Percentiles rank a stretch among this genome's conserved stretches.
These are phyloP conservation scores for Drosophila nr. fundita DNA, from an alignment of 2,888 invertebrate genomes.

Conservation along the genomic window DNA sequence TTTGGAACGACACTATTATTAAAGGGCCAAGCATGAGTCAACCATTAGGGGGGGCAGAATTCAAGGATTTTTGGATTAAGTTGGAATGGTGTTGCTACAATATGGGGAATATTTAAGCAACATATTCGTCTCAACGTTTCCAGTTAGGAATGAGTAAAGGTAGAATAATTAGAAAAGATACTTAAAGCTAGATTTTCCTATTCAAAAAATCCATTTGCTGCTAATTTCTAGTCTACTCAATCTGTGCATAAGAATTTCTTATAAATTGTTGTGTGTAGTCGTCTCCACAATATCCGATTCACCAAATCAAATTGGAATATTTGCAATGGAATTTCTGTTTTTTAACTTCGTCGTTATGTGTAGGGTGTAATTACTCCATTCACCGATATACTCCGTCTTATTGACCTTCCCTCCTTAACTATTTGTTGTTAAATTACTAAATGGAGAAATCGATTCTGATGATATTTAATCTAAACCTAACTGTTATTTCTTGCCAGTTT, in stretches of 20 bases:
- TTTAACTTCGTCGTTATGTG: neutral
- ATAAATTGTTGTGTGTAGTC: neutral
- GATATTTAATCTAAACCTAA: neutral
- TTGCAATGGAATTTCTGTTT: neutral
- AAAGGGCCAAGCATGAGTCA: conserved; percentile 2
- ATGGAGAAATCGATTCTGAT: neutral
- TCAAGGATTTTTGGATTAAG: neutral
- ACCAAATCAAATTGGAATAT: neutral
- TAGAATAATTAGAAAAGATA: neutral
- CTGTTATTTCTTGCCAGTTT: neutral
- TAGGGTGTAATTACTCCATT: neutral
- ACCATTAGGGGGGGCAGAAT: neutral
- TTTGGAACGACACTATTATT: conserved; percentile 13
- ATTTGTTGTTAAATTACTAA: neutral
- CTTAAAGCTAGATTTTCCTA: neutral
- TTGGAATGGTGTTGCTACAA: neutral
- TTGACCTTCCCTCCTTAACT: neutral
- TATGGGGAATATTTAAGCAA: neutral
- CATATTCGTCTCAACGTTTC: neutral
- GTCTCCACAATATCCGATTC: neutral
- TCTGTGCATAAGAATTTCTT: neutral
- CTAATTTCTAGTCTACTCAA: neutral
- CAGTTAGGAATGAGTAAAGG: neutral
- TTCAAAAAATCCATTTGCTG: neutral
- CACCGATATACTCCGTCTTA: neutral